Evolutionary conservation across 2,113 vertebrate genomes (phyloP).

Genomic region (Gavia stellata): DNA sequence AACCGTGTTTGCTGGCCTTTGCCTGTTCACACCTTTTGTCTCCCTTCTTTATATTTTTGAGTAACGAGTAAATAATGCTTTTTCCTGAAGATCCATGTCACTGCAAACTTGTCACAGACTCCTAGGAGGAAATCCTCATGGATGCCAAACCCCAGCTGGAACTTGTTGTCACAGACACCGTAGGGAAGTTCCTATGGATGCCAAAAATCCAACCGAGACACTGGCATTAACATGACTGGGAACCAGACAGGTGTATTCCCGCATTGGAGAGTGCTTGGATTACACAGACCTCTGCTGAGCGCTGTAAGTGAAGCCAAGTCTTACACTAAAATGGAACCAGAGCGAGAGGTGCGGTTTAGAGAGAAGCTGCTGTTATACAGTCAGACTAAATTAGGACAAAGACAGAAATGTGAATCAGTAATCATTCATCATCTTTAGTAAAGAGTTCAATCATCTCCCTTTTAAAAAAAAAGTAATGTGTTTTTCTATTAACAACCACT

Average conservation of each 20-base stretch:
- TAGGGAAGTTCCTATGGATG: not conserved
- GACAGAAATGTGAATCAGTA: not conserved
- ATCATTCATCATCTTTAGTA: not conserved
- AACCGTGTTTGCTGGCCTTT: not conserved
- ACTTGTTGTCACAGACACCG: not conserved
- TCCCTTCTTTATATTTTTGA: not conserved
- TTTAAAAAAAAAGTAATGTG: not conserved
- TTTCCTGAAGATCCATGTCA: not conserved
- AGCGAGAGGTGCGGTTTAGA: not conserved
- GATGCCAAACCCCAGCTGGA: not conserved
- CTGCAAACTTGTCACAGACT: not conserved
- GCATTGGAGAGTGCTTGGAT: not conserved
- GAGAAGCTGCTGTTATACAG: not conserved
- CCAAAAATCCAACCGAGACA: not conserved
- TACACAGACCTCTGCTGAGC: not conserved
- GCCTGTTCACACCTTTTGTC: not conserved
- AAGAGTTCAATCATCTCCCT: not conserved
- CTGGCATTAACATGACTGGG: not conserved
- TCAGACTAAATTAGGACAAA: not conserved
- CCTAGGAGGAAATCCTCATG: not conserved
- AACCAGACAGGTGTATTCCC: not conserved
- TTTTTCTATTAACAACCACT: not conserved
- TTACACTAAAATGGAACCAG: not conserved
- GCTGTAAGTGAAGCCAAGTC: fast-evolving
- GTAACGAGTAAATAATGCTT: not conserved